Evolutionary conservation across 1,140 invertebrate species (phyloP).

Genomic region (Hermetia illucens): DNA sequence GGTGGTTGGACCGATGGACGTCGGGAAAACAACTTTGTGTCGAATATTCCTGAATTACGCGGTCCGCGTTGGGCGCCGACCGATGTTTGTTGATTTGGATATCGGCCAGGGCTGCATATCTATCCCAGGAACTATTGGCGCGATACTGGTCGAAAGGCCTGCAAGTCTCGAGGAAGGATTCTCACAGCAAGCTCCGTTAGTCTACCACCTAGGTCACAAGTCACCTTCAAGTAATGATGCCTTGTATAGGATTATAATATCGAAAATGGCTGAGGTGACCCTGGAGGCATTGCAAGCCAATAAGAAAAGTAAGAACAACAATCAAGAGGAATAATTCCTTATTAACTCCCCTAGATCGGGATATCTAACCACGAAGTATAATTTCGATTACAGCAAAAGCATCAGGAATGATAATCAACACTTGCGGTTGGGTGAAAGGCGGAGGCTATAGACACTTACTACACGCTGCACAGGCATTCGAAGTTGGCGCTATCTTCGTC

Average conservation of each 20-base stretch:
- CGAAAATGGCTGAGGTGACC: conserved; percentile 73
- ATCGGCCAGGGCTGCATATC: conserved; percentile 90
- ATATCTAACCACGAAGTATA: conserved; percentile 1
- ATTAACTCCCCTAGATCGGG: conserved; percentile 1
- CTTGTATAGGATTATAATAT: conserved; percentile 76
- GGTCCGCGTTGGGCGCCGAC: conserved; percentile 66
- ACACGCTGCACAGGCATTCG: conserved; percentile 83
- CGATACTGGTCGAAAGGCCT: conserved; percentile 77
- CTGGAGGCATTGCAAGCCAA: conserved; percentile 72
- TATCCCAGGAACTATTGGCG: conserved; percentile 82
- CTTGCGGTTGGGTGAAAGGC: conserved; percentile 92
- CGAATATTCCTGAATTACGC: conserved; percentile 88
- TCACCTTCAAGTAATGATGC: conserved; percentile 60
- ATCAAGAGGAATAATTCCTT: conserved; percentile 3
- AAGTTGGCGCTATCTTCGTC: conserved; percentile 91
- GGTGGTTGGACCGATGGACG: conserved; percentile 88
- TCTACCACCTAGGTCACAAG: conserved; percentile 90
- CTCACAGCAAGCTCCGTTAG: conserved; percentile 76
- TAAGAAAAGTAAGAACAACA: conserved; percentile 59
- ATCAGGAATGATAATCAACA: conserved; percentile 96
- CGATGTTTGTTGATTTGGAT: conserved; percentile 92
- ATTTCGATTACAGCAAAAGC: conserved; percentile 51
- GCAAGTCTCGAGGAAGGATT: conserved; percentile 88
- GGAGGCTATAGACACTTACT: conserved; percentile 70
- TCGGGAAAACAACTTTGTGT: conserved; percentile 90